Percentiles rank a stretch among this genome's conserved stretches.
Evolutionary conservation across 2,888 invertebrate species (phyloP).

Genomic region (Drosophila mimica): DNA sequence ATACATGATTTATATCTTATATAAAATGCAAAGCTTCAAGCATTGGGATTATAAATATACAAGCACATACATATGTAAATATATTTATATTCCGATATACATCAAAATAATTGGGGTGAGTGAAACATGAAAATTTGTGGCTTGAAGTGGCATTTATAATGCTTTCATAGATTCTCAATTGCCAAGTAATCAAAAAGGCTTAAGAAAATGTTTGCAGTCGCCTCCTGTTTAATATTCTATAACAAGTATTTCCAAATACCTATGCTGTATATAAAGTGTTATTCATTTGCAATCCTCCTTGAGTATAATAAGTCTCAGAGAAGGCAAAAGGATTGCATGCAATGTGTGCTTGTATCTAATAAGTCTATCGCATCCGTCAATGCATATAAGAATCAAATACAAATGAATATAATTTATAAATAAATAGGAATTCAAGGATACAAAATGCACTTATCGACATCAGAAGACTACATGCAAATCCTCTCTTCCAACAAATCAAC

Average conservation of each 20-base stretch:
- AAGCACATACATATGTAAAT: constrained; percentile 8
- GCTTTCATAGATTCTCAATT: constrained; percentile 12
- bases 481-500: not conserved
- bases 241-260: no score
- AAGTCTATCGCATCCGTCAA: not conserved
- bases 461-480: not conserved
- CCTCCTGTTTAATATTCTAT: not conserved
- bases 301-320: not conserved
- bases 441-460: not conserved
- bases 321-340: not conserved
- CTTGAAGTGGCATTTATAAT: constrained; percentile 30
- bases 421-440: not conserved
- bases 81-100: not conserved
- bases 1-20: constrained; percentile 47
- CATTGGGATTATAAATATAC: constrained; percentile 42
- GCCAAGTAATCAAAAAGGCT: not conserved
- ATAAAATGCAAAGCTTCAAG: constrained; percentile 48
- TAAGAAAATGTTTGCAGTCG: not conserved
- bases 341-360: not conserved
- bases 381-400: not conserved
- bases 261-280: not conserved
- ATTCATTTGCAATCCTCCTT: not conserved
- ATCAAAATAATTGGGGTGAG: constrained; percentile 9
- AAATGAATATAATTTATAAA: not conserved
- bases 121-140: not conserved